A percentile compares a stretch with the other conserved stretches of the same genome.
These are phyloP conservation scores for Thinocorus orbignyianus DNA, from an alignment of 2,113 vertebrate genomes.

Conservation along the genomic window DNA sequence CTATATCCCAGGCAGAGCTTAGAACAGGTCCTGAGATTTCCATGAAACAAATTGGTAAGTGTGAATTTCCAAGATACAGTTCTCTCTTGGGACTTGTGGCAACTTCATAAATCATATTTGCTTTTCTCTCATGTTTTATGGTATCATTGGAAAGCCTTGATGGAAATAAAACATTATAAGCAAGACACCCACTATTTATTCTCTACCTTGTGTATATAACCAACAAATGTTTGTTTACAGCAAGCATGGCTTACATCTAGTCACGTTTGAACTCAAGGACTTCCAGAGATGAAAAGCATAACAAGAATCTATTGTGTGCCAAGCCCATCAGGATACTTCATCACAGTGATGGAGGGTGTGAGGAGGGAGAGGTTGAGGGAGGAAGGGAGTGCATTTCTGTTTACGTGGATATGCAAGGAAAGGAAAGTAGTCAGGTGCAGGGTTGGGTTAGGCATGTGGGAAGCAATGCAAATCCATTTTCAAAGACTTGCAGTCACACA, in stretches of 20 bases:
- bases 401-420: neutral
- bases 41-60: neutral
- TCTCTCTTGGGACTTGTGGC: neutral
- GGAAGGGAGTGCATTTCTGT: neutral
- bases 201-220: neutral
- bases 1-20: neutral
- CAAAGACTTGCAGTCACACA: neutral
- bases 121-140: neutral
- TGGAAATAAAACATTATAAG: constrained; percentile 13
- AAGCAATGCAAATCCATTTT: neutral
- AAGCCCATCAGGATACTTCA: neutral
- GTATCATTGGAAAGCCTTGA: neutral
- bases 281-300: constrained; percentile 47
- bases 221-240: constrained; percentile 43
- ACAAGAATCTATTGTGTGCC: constrained; percentile 30
- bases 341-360: neutral
- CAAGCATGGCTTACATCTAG: constrained; percentile 40
- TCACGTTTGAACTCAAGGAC: constrained; percentile 57
- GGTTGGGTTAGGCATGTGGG: neutral
- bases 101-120: neutral
- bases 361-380: neutral
- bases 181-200: neutral
- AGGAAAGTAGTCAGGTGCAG: neutral
- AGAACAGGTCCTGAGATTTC: neutral
- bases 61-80: neutral